Percentiles rank a stretch among this genome's conserved stretches.
These are phyloP conservation scores for Lepilemur septentrionalis DNA, from an alignment of 2,797 vertebrate genomes.

Conservation along the genomic window DNA sequence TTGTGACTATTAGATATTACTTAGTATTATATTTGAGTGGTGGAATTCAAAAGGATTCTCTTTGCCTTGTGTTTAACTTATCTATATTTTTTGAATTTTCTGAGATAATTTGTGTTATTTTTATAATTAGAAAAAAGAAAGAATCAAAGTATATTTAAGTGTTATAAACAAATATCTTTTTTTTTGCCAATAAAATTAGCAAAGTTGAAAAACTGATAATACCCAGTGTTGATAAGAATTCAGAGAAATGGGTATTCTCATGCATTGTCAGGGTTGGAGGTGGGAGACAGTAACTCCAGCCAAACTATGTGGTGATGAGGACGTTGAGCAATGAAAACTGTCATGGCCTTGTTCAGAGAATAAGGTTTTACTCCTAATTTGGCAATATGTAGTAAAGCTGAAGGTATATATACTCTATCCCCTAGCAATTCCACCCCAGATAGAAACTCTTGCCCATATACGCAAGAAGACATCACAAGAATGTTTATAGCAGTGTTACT, in stretches of 20 bases:
- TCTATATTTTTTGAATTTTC: constrained; percentile 28
- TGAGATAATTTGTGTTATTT: not conserved
- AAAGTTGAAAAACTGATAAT: not conserved
- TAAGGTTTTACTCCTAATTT: not conserved
- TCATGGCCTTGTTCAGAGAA: not conserved
- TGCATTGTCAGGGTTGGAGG: not conserved
- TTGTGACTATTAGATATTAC: not conserved
- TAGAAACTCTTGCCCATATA: not conserved
- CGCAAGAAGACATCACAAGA: not conserved
- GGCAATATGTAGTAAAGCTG: not conserved
- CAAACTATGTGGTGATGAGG: not conserved
- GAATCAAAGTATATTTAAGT: not conserved
- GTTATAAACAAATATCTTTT: not conserved
- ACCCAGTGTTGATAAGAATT: not conserved
- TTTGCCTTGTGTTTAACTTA: not conserved
- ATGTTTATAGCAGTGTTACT: not conserved
- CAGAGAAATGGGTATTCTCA: not conserved
- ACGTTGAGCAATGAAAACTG: not conserved
- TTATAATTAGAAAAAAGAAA: not conserved
- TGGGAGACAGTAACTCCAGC: not conserved
- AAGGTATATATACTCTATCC: not conserved
- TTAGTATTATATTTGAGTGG: constrained; percentile 31
- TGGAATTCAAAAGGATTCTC: not conserved
- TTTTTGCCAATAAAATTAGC: not conserved
- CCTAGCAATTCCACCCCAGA: not conserved